A percentile compares a stretch with the other conserved stretches of the same genome.
Conservation (phyloP, 2,888 invertebrate species). For the Morinoia aosen region DNA sequence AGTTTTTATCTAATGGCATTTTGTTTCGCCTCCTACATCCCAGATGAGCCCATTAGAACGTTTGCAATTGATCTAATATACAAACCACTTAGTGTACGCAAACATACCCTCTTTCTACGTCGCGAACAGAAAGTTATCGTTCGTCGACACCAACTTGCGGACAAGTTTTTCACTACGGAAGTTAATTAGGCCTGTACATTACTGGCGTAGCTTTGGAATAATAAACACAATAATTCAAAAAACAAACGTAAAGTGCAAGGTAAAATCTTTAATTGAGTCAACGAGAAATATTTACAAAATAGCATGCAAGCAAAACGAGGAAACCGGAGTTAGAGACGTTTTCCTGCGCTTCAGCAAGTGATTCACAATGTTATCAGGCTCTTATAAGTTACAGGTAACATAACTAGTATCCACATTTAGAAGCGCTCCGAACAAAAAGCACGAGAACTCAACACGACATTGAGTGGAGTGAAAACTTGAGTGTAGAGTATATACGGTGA, state of each 20-base stretch:
- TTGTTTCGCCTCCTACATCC: not conserved
- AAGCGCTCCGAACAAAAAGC: not conserved
- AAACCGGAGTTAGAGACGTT: not conserved
- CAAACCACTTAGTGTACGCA: not conserved
- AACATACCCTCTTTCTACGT: not conserved
- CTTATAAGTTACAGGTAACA: not conserved
- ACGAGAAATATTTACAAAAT: constrained; percentile 37
- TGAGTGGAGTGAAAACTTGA: not conserved
- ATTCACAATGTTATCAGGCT: constrained; percentile 13
- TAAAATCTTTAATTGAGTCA: constrained; percentile 28
- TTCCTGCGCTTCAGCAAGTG: not conserved
- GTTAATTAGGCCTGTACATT: not conserved
- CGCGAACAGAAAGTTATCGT: not conserved
- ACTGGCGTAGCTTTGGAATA: constrained; percentile 7
- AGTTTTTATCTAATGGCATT: not conserved
- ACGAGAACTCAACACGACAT: not conserved
- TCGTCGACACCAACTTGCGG: not conserved
- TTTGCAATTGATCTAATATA: not conserved
- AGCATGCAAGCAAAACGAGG: constrained; percentile 17
- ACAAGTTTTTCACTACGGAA: not conserved
- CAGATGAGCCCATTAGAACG: not conserved
- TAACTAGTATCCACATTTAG: not conserved
- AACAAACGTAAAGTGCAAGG: not conserved
- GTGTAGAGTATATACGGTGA: not conserved
- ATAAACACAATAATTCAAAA: not conserved